A percentile compares a stretch with the other conserved stretches of the same genome.
phyloP scores from a whole-genome alignment of 1,140 invertebrate species.

The Diachasma alloeum region DNA sequence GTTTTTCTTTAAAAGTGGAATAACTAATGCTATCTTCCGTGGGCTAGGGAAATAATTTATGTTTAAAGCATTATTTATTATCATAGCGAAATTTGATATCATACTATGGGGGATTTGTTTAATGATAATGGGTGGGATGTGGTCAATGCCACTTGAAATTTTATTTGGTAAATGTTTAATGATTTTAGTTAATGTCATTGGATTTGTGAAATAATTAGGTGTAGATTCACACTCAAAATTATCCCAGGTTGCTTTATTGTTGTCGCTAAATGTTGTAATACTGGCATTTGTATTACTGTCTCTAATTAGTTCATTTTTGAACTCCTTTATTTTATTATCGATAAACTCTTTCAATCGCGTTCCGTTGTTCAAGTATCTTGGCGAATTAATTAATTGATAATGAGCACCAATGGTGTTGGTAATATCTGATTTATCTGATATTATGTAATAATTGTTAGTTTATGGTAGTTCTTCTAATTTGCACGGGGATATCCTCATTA shows the following conservation, averaged over 20 bases:
- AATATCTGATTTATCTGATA: background rate
- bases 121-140: slow-evolving; percentile 16
- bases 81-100: background rate
- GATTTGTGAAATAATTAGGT: too few species aligned
- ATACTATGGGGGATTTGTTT: slow-evolving; percentile 16
- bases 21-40: slow-evolving; percentile 38
- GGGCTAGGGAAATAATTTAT: slow-evolving; percentile 25
- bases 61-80: slow-evolving; percentile 31
- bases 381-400: background rate
- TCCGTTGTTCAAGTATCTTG: background rate
- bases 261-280: too few species aligned
- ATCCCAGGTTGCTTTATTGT: too few species aligned
- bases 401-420: background rate
- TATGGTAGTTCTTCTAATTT: background rate
- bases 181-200: too few species aligned
- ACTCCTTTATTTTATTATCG: background rate
- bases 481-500: background rate
- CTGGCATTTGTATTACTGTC: too few species aligned
- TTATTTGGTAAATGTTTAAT: slow-evolving; percentile 22
- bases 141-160: slow-evolving; percentile 10
- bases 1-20: slow-evolving; percentile 34
- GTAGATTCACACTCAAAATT: too few species aligned
- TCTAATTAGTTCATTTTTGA: too few species aligned
- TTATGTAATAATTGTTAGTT: background rate
- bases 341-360: background rate